These are phyloP conservation scores for Amblyraja radiata DNA, from an alignment of 2,797 vertebrate species.

Conservation along the genomic window DNA sequence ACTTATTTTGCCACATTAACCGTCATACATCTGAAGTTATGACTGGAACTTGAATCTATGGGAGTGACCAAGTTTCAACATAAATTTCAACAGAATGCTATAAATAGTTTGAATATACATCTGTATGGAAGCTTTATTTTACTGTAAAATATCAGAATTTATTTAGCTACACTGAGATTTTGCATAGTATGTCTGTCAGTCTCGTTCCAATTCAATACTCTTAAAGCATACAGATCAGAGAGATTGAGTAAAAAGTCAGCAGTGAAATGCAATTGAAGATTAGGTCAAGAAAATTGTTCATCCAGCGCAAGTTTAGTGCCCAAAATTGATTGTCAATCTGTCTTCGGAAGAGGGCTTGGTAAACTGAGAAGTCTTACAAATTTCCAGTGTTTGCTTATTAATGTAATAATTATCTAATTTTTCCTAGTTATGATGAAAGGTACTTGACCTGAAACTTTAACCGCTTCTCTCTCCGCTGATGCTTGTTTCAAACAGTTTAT, in stretches of 20 bases:
- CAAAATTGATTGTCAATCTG: neutral
- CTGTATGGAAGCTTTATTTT: neutral
- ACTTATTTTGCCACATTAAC: neutral
- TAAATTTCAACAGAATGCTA: neutral
- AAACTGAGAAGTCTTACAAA: neutral
- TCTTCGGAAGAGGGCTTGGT: neutral
- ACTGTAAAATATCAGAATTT: neutral
- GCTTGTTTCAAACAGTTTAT: no score
- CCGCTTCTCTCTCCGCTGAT: no score
- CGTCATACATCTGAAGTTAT: neutral
- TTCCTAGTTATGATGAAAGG: no score
- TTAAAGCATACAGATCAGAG: neutral
- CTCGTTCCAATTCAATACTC: neutral
- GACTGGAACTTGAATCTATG: neutral
- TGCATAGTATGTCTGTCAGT: neutral
- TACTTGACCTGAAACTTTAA: no score
- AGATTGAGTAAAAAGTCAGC: neutral
- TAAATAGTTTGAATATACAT: neutral
- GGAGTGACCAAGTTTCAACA: neutral
- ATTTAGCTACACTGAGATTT: neutral
- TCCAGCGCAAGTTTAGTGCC: neutral
- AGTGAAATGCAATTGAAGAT: neutral
- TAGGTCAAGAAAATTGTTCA: neutral
- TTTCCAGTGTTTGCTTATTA: neutral
- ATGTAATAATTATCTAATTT: no score